These are phyloP conservation scores for Myioborus miniatus DNA, from an alignment of 2,797 vertebrate genomes.

Conservation along the genomic window DNA sequence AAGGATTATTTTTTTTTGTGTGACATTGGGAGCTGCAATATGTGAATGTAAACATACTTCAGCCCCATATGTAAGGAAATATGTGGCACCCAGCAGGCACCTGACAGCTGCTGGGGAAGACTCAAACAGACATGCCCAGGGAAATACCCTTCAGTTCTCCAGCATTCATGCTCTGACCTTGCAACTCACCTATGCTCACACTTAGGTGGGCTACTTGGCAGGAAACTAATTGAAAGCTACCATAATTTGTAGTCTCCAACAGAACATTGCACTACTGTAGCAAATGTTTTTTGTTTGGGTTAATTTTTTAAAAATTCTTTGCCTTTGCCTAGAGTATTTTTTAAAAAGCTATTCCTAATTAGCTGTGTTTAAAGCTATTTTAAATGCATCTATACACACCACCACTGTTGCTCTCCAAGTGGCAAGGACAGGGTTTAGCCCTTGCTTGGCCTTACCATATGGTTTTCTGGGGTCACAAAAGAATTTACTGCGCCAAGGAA, in stretches of 20 bases:
- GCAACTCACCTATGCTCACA: rapidly evolving
- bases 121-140: neutral
- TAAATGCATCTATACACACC: rapidly evolving
- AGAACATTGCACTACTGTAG: neutral
- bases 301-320: neutral
- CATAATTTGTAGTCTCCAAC: neutral
- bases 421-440: neutral
- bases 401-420: neutral
- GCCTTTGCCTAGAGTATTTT: neutral
- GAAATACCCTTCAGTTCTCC: neutral
- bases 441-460: neutral
- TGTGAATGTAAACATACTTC: neutral
- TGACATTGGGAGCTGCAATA: neutral
- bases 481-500: neutral
- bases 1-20: neutral
- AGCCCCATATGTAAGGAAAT: neutral
- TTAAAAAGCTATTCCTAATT: neutral
- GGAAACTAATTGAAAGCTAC: neutral
- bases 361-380: neutral
- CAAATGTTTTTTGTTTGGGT: neutral
- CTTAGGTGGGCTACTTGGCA: neutral
- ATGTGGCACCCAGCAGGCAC: neutral
- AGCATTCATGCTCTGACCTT: neutral
- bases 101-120: neutral
- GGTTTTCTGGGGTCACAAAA: neutral